Conservation (phyloP, 1,140 invertebrate genomes). For the Zophobas morio region DNA sequence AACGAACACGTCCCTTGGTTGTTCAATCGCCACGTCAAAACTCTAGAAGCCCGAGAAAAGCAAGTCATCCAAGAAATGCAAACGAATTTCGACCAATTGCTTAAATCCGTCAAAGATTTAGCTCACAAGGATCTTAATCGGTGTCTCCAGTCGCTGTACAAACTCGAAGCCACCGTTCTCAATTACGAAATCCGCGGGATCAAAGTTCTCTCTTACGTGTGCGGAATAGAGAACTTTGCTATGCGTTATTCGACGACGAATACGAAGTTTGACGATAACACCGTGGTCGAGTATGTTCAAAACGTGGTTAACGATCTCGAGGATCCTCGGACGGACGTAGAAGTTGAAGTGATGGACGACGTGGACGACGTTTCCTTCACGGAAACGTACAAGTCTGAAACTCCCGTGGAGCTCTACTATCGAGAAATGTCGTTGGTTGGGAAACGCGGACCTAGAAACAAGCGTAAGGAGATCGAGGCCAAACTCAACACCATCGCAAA, state of each 20-base stretch:
- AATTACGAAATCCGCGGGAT: slow-evolving; percentile 57
- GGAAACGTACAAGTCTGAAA: slow-evolving; percentile 18
- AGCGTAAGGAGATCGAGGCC: slow-evolving; percentile 44
- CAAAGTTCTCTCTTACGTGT: slow-evolving; percentile 50
- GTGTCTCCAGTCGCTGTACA: slow-evolving; percentile 49
- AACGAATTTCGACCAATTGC: slow-evolving; percentile 53
- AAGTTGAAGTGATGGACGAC: slow-evolving; percentile 44
- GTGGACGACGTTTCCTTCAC: slow-evolving; percentile 7
- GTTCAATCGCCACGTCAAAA: slow-evolving; percentile 3
- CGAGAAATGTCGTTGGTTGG: slow-evolving; percentile 10
- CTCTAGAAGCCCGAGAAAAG: slow-evolving; percentile 42
- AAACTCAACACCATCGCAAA: slow-evolving; percentile 46
- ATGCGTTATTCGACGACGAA: slow-evolving; percentile 40
- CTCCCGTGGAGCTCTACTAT: slow-evolving; percentile 14
- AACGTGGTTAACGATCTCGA: slow-evolving; percentile 49
- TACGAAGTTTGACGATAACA: slow-evolving; percentile 5
- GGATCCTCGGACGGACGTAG: slow-evolving; percentile 48
- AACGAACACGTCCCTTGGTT: slow-evolving; percentile 28
- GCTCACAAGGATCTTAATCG: slow-evolving; percentile 51
- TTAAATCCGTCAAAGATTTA: slow-evolving; percentile 50
- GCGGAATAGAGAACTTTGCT: slow-evolving; percentile 41
- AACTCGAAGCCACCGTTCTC: slow-evolving; percentile 55
- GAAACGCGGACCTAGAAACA: slow-evolving; percentile 36
- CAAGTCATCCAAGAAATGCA: slow-evolving; percentile 52
- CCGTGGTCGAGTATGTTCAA: slow-evolving; percentile 45